phyloP scores from a whole-genome alignment of 2,888 invertebrate genomes.

The Spilarctia lutea region DNA sequence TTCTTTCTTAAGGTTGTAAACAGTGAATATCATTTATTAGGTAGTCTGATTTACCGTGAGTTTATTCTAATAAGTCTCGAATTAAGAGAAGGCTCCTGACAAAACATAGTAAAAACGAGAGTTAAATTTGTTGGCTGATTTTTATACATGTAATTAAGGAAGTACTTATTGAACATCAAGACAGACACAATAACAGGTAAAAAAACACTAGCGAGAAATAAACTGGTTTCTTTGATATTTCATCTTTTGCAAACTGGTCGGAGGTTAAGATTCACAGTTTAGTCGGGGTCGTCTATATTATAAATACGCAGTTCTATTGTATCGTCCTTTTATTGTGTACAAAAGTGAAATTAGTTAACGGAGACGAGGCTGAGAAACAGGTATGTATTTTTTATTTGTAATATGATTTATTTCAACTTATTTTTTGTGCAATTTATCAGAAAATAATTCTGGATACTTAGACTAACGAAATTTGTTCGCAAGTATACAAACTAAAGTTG shows the following conservation, averaged over 20 bases:
- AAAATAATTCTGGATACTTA: background rate
- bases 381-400: background rate
- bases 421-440: background rate
- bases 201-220: background rate
- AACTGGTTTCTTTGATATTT: conserved; percentile 3
- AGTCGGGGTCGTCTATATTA: background rate
- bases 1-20: no score
- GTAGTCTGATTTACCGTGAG: background rate
- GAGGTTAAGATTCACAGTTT: background rate
- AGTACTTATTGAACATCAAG: background rate
- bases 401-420: background rate
- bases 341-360: background rate
- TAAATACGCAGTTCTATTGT: background rate
- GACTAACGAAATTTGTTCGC: no score
- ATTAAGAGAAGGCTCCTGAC: background rate
- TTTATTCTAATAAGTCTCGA: background rate
- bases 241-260: background rate
- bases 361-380: background rate
- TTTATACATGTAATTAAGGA: background rate
- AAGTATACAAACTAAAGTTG: no score
- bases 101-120: background rate
- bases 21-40: no score
- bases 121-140: background rate
- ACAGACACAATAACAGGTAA: background rate
- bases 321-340: background rate